Percentiles rank a stretch among this genome's conserved stretches.
Evolutionary conservation across 2,797 vertebrate species (phyloP).

Genomic region (Chaetophractus vellerosus): DNA sequence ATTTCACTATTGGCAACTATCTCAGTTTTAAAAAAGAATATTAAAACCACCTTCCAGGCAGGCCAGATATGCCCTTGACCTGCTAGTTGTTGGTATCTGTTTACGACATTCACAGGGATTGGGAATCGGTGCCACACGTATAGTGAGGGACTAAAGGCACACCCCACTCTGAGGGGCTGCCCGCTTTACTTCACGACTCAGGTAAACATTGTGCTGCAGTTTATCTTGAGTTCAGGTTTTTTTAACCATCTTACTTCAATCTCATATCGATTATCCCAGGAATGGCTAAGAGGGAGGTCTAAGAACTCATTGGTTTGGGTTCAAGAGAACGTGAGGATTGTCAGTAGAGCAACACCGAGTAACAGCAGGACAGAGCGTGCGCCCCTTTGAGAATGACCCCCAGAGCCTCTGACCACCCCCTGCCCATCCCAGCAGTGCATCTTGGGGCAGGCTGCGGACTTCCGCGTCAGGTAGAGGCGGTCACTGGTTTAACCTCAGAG

Average conservation of each 20-base stretch:
- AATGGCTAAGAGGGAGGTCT: background rate
- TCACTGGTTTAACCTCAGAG: background rate
- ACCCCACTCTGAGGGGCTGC: background rate
- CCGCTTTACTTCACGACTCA: background rate
- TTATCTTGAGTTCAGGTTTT: background rate
- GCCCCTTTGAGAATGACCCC: background rate
- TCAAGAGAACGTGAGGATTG: background rate
- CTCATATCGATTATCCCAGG: background rate
- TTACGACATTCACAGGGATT: background rate
- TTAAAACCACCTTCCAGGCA: background rate
- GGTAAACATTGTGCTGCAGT: background rate
- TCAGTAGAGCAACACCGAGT: rapidly evolving
- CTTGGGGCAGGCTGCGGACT: background rate
- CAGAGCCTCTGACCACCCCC: too few species aligned
- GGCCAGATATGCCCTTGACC: background rate
- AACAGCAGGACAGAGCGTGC: background rate
- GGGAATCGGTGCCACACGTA: background rate
- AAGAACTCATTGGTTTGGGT: background rate
- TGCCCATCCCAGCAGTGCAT: too few species aligned
- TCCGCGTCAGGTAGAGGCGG: background rate
- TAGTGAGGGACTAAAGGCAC: rapidly evolving
- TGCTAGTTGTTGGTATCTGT: background rate
- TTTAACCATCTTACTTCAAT: background rate
- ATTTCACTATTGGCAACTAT: background rate
- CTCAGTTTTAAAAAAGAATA: background rate